phyloP scores from a whole-genome alignment of 2,888 invertebrate genomes.

The Lasioglossum villosulum region DNA sequence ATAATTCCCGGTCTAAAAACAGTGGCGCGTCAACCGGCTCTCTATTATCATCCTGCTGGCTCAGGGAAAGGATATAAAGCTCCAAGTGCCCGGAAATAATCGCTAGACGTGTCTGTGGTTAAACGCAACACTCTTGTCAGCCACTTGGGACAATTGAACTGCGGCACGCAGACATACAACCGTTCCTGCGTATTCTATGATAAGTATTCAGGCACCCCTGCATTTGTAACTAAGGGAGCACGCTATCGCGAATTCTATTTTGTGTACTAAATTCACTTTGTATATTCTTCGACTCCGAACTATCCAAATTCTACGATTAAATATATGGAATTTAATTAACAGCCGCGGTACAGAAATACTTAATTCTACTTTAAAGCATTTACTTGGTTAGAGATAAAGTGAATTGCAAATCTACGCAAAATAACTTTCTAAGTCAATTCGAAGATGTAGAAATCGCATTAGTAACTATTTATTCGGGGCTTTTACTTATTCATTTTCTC shows the following conservation, averaged over 20 bases:
- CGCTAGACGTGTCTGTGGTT: slow-evolving; percentile 51
- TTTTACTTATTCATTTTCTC: no score
- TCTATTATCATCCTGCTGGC: slow-evolving; percentile 76
- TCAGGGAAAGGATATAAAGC: slow-evolving; percentile 44
- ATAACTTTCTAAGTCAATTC: neutral
- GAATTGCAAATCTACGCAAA: neutral
- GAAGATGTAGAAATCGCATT: no score
- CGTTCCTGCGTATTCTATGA: neutral
- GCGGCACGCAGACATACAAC: neutral
- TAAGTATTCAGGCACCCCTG: neutral
- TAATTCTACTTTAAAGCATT: neutral
- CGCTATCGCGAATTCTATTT: neutral
- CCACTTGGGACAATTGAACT: slow-evolving; percentile 38
- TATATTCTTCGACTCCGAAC: neutral
- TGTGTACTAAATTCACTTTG: neutral
- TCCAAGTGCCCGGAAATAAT: slow-evolving; percentile 58
- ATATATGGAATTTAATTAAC: neutral
- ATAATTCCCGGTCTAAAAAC: slow-evolving; percentile 82
- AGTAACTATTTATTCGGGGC: no score
- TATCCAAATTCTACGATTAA: neutral
- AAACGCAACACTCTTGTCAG: slow-evolving; percentile 40
- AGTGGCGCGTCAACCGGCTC: slow-evolving; percentile 80
- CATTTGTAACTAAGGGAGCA: neutral
- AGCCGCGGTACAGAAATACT: neutral
- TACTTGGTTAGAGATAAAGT: neutral